Base-by-base conservation (phyloP, 2,797 vertebrate species). In the Tadarida brasiliensis region DNA sequence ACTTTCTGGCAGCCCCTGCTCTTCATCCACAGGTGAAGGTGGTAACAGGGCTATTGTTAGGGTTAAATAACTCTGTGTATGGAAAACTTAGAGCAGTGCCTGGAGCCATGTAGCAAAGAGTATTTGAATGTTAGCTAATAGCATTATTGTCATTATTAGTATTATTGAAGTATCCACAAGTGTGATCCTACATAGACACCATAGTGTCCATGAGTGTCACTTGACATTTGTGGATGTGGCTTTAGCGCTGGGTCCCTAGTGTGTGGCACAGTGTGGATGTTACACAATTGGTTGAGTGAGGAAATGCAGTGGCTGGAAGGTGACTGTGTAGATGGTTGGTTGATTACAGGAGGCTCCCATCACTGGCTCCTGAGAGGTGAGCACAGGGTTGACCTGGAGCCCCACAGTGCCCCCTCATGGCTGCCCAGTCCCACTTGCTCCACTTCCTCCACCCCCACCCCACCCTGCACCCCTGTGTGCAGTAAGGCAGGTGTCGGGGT, bases 81-180 rank as follows among this genome's bases (percentile, higher is more conserved):
- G 4, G 9, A 49, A 39, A 59, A 70, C n/a, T 14, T 5, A 35
- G 30, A 11, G 17, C 15, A 3, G 78, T 44, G 77, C 56, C 16
- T 0, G 19, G 3, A 22, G 1, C 4, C 11, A 11, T 7, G 4
- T 1, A n/a, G 54, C 33, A 26, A 24, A 77, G 70, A n/a, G 24
- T 19, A 35, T 65, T 33, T 20, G 2, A 33, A 26, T 10, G 7
- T 11, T 33, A n/a, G 76, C 19, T 26, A 17, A 39, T 0, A 7
- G 12, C 5, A 3, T 33, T 12, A 1, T 70, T 24, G 47, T 49
- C 24, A 0, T 11, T 47, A 4, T 68, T 2, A 28, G 16, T 51
- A 1, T 65, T 16, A 7, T 2, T 10, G 8, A n/a, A 17, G 26
- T 16, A 11, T 5, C 22, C 0, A 1, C 6, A 2, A 3, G 9